A percentile compares a stretch with the other conserved stretches of the same genome.
These are phyloP conservation scores for Calvadosia cruxmelitensis DNA, from an alignment of 30 jellyfish, hydroid and myxozoan genomes.

Conservation along the genomic window DNA sequence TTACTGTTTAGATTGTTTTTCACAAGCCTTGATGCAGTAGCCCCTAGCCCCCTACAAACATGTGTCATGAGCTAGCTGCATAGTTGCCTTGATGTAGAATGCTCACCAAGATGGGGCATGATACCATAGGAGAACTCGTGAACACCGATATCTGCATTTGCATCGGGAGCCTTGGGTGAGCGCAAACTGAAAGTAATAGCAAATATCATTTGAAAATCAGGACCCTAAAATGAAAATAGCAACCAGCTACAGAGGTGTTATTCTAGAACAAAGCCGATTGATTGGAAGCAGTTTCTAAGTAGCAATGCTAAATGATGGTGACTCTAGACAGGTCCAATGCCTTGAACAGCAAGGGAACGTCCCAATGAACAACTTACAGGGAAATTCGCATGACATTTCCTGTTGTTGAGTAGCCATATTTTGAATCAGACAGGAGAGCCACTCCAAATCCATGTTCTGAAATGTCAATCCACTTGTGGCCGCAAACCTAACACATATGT, in stretches of 20 bases:
- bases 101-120: conserved; percentile 59
- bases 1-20: neutral
- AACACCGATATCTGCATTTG: conserved; percentile 49
- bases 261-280: too few relatives aligned
- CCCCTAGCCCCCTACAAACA: too few relatives aligned
- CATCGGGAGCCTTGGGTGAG: conserved; percentile 82
- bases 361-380: conserved; percentile 42
- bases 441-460: conserved; percentile 76
- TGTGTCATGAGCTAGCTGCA: too few relatives aligned
- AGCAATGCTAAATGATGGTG: too few relatives aligned
- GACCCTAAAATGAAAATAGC: too few relatives aligned
- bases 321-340: too few relatives aligned
- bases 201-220: neutral
- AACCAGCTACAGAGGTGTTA: too few relatives aligned
- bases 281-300: too few relatives aligned
- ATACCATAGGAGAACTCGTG: conserved; percentile 50
- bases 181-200: conserved; percentile 34
- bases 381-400: conserved; percentile 57
- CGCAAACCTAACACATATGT: conserved; percentile 84
- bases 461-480: conserved; percentile 83
- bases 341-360: neutral
- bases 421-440: conserved; percentile 40
- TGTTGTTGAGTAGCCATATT: conserved; percentile 61
- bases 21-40: too few relatives aligned
- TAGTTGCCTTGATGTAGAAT: too few relatives aligned